Evolutionary conservation across 2,888 invertebrate genomes (phyloP).

Genomic region (Shargacucullia verbasci): DNA sequence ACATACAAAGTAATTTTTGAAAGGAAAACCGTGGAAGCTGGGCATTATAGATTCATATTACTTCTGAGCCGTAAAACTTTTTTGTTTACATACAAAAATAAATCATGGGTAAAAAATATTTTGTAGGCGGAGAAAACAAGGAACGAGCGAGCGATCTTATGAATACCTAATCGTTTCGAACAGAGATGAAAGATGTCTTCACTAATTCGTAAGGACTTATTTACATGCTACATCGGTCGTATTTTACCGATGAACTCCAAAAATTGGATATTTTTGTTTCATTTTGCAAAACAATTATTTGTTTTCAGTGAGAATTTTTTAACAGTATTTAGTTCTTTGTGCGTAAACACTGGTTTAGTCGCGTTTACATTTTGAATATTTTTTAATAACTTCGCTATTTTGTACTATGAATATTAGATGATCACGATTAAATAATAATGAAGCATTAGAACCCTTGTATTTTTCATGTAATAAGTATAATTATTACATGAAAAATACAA

Average conservation of each 20-base stretch:
- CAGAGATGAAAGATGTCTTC: conserved; percentile 79
- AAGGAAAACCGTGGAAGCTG: conserved; percentile 45
- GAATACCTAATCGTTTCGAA: conserved; percentile 82
- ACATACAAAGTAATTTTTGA: conserved; percentile 57
- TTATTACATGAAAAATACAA: too few relatives aligned
- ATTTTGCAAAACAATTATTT: conserved; percentile 35
- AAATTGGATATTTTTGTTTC: conserved; percentile 39
- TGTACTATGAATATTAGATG: conserved; percentile 13
- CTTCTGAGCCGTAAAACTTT: conserved; percentile 70
- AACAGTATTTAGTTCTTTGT: conserved; percentile 15
- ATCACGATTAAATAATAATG: conserved; percentile 18
- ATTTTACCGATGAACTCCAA: conserved; percentile 60
- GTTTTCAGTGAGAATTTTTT: conserved; percentile 29
- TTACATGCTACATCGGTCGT: conserved; percentile 70
- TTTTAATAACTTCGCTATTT: conserved; percentile 10
- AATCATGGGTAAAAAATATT: conserved; percentile 69
- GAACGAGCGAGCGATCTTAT: conserved; percentile 72
- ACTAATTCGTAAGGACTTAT: conserved; percentile 80
- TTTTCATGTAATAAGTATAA: too few relatives aligned
- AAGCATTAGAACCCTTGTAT: too few relatives aligned
- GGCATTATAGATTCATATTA: conserved; percentile 77
- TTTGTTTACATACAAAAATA: conserved; percentile 77
- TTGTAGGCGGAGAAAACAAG: conserved; percentile 59
- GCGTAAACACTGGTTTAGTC: conserved; percentile 9
- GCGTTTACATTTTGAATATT: conserved; percentile 25